phyloP scores from a whole-genome alignment of 2,113 vertebrate genomes.

The Saccopteryx leptura region DNA sequence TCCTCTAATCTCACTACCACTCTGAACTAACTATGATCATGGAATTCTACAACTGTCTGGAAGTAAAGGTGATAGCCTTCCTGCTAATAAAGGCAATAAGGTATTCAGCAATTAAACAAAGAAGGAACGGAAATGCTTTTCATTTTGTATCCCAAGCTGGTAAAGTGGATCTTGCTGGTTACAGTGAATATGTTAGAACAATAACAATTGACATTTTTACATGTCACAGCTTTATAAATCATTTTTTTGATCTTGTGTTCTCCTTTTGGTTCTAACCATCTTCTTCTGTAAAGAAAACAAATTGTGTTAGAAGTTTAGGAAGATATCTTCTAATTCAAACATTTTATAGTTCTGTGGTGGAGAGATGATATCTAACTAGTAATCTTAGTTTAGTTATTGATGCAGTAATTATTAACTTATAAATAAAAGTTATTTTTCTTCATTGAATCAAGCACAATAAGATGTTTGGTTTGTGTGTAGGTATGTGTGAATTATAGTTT shows the following conservation, averaged over 20 bases:
- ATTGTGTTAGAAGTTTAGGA: neutral
- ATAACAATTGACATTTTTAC: neutral
- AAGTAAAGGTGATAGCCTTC: neutral
- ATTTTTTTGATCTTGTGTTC: neutral
- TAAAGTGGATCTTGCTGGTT: neutral
- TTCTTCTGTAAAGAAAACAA: slow-evolving; percentile 6
- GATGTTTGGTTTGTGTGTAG: neutral
- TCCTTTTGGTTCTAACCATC: neutral
- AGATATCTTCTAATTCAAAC: neutral
- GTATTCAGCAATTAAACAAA: neutral
- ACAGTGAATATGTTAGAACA: neutral
- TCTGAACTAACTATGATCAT: neutral
- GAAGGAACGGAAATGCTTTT: neutral
- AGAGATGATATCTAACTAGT: neutral
- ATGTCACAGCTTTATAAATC: neutral
- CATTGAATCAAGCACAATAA: neutral
- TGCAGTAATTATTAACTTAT: neutral
- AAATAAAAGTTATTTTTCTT: slow-evolving; percentile 4
- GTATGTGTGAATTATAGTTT: neutral
- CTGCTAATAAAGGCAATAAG: neutral
- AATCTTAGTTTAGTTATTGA: neutral
- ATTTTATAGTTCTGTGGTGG: neutral
- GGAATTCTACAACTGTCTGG: neutral
- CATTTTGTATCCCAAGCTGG: neutral
- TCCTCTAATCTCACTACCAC: neutral